Percentiles rank a stretch among this genome's conserved stretches.
Evolutionary conservation across 2,797 vertebrate species (phyloP).

Genomic region (Pelobates cultripes): DNA sequence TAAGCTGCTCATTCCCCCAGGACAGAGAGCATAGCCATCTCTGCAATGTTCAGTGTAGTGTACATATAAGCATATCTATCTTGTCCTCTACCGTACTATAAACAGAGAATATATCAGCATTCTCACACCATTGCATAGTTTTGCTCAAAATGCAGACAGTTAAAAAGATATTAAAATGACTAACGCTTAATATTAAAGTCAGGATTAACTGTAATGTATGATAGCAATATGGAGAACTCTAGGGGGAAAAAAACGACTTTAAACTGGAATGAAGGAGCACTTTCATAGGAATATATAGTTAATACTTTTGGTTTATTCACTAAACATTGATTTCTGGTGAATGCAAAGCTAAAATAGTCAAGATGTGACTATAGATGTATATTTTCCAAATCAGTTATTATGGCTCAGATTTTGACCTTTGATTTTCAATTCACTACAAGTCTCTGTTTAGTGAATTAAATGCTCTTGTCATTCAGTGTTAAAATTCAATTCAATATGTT

Average conservation of each 20-base stretch:
- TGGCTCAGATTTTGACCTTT: too few relatives aligned
- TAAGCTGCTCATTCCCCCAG: conserved; percentile 26
- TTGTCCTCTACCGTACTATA: conserved; percentile 1
- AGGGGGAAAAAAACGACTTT: conserved; percentile 10
- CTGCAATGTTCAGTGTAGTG: not conserved
- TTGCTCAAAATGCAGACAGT: not conserved
- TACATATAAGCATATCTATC: conserved; percentile 23
- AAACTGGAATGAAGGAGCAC: not conserved
- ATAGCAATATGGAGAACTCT: not conserved
- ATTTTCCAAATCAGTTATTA: too few relatives aligned
- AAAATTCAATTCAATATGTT: too few relatives aligned
- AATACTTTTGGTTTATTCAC: not conserved
- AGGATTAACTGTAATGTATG: not conserved
- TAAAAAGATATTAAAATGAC: conserved; percentile 1
- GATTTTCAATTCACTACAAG: too few relatives aligned
- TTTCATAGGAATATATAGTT: not conserved
- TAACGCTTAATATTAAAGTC: conserved; percentile 13
- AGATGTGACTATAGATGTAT: too few relatives aligned
- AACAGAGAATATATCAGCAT: not conserved
- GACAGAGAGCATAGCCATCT: conserved; percentile 11
- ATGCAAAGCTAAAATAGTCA: too few relatives aligned
- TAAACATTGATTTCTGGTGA: too few relatives aligned
- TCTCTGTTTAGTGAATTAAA: too few relatives aligned
- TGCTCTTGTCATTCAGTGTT: too few relatives aligned
- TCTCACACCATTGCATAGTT: conserved; percentile 19